Evolutionary conservation across 2,113 vertebrate species (phyloP).

Genomic region (Petromus typicus): DNA sequence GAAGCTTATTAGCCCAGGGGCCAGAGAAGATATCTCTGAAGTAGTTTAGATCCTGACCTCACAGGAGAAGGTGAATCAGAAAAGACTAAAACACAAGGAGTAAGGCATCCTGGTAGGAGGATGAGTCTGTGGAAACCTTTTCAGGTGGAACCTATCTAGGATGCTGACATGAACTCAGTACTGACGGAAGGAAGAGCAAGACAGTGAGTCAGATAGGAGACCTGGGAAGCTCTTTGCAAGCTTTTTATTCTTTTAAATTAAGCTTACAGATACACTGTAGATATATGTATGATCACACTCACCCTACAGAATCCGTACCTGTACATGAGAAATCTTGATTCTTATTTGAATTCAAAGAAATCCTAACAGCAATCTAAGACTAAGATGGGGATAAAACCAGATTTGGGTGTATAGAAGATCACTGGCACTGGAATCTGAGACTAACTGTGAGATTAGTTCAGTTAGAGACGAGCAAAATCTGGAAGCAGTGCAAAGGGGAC

Average conservation of each 20-base stretch:
- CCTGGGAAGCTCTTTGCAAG: background rate
- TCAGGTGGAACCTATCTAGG: background rate
- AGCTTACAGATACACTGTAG: no score
- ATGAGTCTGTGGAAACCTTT: background rate
- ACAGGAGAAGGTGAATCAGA: background rate
- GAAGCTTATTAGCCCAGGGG: background rate
- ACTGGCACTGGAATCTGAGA: background rate
- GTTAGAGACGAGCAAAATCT: background rate
- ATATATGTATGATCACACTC: no score
- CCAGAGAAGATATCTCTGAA: background rate
- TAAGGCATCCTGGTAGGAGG: background rate
- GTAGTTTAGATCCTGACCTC: background rate
- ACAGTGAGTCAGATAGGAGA: background rate
- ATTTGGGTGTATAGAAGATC: background rate
- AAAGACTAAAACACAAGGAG: background rate
- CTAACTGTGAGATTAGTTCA: background rate
- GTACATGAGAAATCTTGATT: no score
- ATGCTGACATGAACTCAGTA: background rate
- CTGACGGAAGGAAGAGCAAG: background rate
- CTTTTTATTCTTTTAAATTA: no score
- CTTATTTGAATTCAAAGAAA: background rate
- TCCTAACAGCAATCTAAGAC: background rate
- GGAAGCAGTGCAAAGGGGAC: constrained; percentile 11
- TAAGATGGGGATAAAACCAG: background rate
- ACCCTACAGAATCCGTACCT: no score